Evolutionary conservation across 2,113 vertebrate genomes (phyloP).

Genomic region (Rhinolophus sinicus): DNA sequence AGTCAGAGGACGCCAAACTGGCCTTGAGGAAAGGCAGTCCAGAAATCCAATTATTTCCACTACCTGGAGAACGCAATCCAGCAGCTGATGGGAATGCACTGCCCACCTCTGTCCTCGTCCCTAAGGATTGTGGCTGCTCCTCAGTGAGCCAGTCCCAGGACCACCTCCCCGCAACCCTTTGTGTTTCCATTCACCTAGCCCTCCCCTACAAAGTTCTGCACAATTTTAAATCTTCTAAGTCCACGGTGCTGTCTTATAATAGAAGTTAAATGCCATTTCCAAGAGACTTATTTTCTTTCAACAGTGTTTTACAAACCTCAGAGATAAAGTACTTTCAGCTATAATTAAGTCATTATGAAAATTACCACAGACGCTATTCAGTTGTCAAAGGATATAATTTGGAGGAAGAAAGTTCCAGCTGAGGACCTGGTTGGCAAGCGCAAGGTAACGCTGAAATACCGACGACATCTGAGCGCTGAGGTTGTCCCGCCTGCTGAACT

Average conservation of each 20-base stretch:
- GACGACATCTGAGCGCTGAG: constrained; percentile 98
- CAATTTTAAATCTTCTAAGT: not conserved
- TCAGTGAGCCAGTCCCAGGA: no score
- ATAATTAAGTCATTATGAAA: not conserved
- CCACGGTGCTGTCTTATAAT: not conserved
- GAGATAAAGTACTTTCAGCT: not conserved
- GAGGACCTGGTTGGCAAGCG: constrained; percentile 98
- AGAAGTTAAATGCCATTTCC: constrained; percentile 9
- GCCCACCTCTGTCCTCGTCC: no score
- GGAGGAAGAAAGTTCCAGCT: constrained; percentile 99
- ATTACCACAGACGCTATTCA: not conserved
- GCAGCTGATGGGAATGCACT: no score
- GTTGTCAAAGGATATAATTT: constrained; percentile 96
- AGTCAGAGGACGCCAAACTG: not conserved
- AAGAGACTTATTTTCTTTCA: not conserved
- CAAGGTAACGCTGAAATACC: constrained; percentile 98
- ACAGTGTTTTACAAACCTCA: not conserved
- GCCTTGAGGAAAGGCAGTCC: not conserved
- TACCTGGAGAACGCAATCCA: no score
- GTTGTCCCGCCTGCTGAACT: constrained; percentile 96
- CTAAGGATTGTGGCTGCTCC: no score
- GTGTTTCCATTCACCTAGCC: not conserved
- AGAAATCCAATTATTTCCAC: not conserved
- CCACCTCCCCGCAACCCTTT: no score
- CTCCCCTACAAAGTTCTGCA: not conserved